These are phyloP conservation scores for Hucho hucho DNA, from an alignment of 2,113 vertebrate species.

Conservation along the genomic window DNA sequence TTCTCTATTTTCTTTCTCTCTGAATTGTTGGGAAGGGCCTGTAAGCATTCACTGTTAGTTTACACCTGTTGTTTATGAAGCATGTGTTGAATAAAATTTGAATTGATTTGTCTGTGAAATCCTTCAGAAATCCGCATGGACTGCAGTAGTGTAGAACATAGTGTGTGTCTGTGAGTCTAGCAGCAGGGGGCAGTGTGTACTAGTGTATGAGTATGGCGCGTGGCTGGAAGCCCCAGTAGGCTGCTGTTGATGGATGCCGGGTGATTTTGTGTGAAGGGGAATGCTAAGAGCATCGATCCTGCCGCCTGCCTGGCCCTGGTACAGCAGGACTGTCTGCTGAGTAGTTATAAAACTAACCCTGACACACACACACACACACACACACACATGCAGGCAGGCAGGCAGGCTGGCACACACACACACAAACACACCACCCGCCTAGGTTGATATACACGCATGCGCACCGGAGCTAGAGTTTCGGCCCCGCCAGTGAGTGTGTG, in stretches of 20 bases:
- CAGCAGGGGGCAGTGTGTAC: constrained; percentile 65
- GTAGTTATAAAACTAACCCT: no score
- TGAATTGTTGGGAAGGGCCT: no score
- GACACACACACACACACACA: not conserved
- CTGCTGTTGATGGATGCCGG: not conserved
- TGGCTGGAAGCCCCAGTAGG: not conserved
- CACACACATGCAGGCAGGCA: not conserved
- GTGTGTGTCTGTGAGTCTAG: not conserved
- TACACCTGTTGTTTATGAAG: no score
- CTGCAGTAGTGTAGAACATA: not conserved
- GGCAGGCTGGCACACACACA: not conserved
- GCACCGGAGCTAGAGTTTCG: constrained; percentile 23
- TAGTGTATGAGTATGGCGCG: not conserved
- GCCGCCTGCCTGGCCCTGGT: not conserved
- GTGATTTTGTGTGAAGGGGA: not conserved
- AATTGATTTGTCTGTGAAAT: no score
- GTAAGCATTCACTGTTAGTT: no score
- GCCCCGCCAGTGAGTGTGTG: constrained; percentile 21
- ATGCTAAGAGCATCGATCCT: not conserved
- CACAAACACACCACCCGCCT: not conserved
- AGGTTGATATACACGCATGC: not conserved
- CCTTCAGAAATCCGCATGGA: not conserved
- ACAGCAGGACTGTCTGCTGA: no score
- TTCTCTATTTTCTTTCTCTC: no score
- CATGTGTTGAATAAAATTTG: no score